Conservation (phyloP, 2,113 vertebrate genomes). For the Gymnobelideus leadbeateri region DNA sequence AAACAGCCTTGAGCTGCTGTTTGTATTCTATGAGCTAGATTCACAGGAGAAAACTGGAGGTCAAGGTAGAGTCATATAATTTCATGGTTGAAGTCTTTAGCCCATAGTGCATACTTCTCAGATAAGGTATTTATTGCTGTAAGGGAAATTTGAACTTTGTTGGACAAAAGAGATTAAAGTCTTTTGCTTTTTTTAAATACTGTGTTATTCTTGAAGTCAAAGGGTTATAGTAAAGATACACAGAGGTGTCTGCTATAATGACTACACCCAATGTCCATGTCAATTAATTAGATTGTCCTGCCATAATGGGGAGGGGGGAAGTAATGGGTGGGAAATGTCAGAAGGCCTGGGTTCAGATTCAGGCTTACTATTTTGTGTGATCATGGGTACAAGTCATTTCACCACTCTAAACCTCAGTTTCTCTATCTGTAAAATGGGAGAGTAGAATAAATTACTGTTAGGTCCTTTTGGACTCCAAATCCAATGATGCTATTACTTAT, state of each 20-base stretch:
- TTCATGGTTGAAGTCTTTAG: constrained; percentile 80
- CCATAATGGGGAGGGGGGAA: neutral
- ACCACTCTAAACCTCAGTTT: neutral
- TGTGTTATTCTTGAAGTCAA: constrained; percentile 71
- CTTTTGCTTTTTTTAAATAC: constrained; percentile 79
- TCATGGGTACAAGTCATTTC: neutral
- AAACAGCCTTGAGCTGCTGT: constrained; percentile 66
- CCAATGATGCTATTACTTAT: neutral
- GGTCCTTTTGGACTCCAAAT: neutral
- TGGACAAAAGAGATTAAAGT: constrained; percentile 77
- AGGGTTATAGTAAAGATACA: constrained; percentile 44
- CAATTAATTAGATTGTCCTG: neutral
- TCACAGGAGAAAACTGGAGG: constrained; percentile 77
- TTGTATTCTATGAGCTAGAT: constrained; percentile 72
- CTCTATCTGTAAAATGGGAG: neutral
- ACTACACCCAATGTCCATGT: neutral
- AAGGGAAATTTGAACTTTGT: constrained; percentile 78
- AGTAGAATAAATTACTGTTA: neutral
- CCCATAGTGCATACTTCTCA: constrained; percentile 59
- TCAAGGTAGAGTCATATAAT: constrained; percentile 77
- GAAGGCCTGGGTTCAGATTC: neutral
- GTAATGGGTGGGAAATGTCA: neutral
- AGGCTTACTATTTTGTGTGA: neutral
- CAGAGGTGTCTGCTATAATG: neutral
- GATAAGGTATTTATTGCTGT: constrained; percentile 64